Percentiles rank a stretch among this genome's conserved stretches.
Evolutionary conservation across 2,113 vertebrate genomes (phyloP).

Genomic region (Orcinus orca): DNA sequence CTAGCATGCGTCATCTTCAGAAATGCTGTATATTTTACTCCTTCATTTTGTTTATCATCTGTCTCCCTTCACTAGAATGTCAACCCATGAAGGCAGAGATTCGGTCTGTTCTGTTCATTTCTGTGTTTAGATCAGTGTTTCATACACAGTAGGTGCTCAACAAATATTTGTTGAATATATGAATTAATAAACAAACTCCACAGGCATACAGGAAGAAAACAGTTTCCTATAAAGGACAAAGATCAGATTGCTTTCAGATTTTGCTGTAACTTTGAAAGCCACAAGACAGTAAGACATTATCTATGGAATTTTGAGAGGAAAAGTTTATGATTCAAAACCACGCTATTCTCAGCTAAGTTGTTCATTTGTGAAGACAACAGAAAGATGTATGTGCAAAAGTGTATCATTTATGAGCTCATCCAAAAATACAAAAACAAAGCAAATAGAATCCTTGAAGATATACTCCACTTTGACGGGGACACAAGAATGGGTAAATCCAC

Average conservation of each 20-base stretch:
- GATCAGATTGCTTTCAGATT: background rate
- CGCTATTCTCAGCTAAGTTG: background rate
- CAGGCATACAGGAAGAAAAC: background rate
- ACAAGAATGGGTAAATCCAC: background rate
- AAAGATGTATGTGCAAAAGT: background rate
- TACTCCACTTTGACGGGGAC: background rate
- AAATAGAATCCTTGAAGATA: background rate
- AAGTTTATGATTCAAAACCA: background rate
- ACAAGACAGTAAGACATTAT: background rate
- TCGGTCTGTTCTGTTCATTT: background rate
- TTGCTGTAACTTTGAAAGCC: background rate
- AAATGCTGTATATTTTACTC: background rate
- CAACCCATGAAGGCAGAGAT: background rate
- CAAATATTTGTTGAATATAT: background rate
- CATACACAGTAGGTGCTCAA: background rate
- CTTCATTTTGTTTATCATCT: background rate
- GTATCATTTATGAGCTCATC: background rate
- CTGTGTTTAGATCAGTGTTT: background rate
- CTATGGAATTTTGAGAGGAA: background rate
- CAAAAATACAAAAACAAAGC: background rate
- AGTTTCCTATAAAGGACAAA: background rate
- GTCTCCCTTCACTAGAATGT: background rate
- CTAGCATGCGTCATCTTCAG: background rate
- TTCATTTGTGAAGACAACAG: background rate
- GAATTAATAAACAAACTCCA: background rate